Conservation (phyloP, 2,797 vertebrate genomes). For the Gymnodraco acuticeps region DNA sequence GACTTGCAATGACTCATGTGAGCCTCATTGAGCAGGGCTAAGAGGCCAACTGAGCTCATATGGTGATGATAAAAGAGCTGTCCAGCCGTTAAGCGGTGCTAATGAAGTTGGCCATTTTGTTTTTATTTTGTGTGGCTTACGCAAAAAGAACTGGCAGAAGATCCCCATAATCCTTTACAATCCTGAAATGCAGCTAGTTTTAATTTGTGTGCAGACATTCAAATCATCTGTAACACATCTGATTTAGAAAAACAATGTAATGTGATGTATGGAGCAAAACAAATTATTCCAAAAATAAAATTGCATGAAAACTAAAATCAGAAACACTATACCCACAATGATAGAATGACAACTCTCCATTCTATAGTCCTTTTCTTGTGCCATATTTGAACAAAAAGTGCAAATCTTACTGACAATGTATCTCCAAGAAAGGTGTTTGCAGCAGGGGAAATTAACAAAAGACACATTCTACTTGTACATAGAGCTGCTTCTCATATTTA, state of each 20-base stretch:
- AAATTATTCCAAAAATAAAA: neutral
- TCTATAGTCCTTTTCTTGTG: neutral
- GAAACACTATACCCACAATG: neutral
- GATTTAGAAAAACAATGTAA: neutral
- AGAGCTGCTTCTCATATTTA: conserved; percentile 27
- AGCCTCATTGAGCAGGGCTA: conserved; percentile 72
- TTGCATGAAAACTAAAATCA: neutral
- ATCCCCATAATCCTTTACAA: no score
- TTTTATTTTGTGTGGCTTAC: conserved; percentile 1
- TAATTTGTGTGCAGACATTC: neutral
- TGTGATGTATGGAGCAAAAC: no score
- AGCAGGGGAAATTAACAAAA: neutral
- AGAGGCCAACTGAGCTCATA: conserved; percentile 47
- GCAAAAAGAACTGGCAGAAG: neutral
- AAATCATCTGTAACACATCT: neutral
- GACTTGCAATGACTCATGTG: conserved; percentile 55
- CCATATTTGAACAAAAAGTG: neutral
- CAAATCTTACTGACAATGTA: neutral
- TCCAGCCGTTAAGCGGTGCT: conserved; percentile 6
- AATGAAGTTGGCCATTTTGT: conserved; percentile 19
- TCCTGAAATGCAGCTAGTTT: neutral
- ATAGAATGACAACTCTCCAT: no score
- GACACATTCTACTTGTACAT: conserved; percentile 29
- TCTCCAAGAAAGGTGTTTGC: neutral
- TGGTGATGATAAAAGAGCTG: conserved; percentile 28